Percentiles rank a stretch among this genome's conserved stretches.
phyloP scores from a whole-genome alignment of 2,888 invertebrate genomes.

The Amaurobius ferox region DNA sequence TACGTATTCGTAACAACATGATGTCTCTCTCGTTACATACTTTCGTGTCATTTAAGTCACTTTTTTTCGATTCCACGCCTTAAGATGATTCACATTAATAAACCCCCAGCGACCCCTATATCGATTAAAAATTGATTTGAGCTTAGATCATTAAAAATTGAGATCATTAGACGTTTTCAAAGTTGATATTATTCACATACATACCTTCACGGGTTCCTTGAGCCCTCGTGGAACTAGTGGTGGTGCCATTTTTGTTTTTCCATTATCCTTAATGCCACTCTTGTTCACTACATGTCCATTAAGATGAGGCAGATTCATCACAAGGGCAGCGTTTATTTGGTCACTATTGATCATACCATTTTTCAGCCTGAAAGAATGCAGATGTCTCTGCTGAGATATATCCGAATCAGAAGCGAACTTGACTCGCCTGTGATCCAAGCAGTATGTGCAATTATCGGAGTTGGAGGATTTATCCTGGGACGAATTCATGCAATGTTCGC shows the following conservation, averaged over 20 bases:
- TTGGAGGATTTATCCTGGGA: constrained; percentile 23
- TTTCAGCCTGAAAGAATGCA: constrained; percentile 23
- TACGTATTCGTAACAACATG: too few relatives aligned
- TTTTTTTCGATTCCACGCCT: too few relatives aligned
- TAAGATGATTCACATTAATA: too few relatives aligned
- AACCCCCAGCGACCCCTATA: too few relatives aligned
- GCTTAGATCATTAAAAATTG: too few relatives aligned
- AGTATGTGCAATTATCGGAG: constrained; percentile 45
- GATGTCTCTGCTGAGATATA: constrained; percentile 51
- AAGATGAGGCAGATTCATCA: constrained; percentile 53
- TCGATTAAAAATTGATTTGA: too few relatives aligned
- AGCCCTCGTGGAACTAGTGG: constrained; percentile 51
- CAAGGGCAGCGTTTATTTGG: constrained; percentile 43
- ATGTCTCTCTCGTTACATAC: too few relatives aligned
- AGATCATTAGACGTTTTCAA: too few relatives aligned
- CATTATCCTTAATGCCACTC: constrained; percentile 41
- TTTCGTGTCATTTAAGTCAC: too few relatives aligned
- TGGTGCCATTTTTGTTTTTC: constrained; percentile 46
- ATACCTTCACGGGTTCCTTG: constrained; percentile 66
- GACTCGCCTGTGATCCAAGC: constrained; percentile 55
- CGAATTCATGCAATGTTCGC: constrained; percentile 51
- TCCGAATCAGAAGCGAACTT: constrained; percentile 68
- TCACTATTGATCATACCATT: constrained; percentile 38
- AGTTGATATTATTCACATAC: too few relatives aligned
- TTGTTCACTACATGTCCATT: constrained; percentile 44